Evolutionary conservation across 2,888 invertebrate species (phyloP), one percentile per base, ranked within the genome.

Genomic region (Eristalis tenax): DNA sequence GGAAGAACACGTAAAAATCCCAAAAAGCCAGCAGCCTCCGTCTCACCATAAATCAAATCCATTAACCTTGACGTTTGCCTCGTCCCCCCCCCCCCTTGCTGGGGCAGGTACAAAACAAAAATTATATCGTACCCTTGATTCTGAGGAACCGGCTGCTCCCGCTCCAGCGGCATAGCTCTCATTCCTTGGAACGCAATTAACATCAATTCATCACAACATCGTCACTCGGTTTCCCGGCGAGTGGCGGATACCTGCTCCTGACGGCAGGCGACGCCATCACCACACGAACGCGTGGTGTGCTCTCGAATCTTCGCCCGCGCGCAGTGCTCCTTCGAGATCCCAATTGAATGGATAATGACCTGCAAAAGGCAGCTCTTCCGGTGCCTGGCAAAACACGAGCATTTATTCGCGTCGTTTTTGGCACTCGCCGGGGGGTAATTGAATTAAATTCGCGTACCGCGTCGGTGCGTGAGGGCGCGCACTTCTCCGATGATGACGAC

Each of bases 181-280:
- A n/a, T 50, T 40, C 64, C 50, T 28, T 22, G n/a, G 18, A 75
- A 76, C 63, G 50, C 50, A 84, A 73, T 80, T 84, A 81, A 50
- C 78, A 83, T 22, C 73, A 68, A 85, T 81, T 77, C 63, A 85
- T 85, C 81, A 85, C 71, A 69, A 64, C 77, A 74, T 82, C 85
- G 77, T 81, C 65, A 70, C 57, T 85, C 81, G 81, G 69, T 64
- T 71, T 63, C 56, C 63, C 6, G 2, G 18, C 32, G 43, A 59
- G 15, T 28, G n/a, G 40, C 15, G 22, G 28, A 66, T 13, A 73
- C 64, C 50, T 61, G 70, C 63, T 76, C 22, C 71, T 38, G 23
- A 69, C 23, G 32, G 4, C 32, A 32, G 32, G 32, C 32, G 32
- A 32, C 4, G 15, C n/a, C 56, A 18, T 2, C 15, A 2, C 26